A percentile compares a stretch with the other conserved stretches of the same genome.
These are phyloP conservation scores for Actenoides lindsayi DNA, from an alignment of 2,113 vertebrate species.

Conservation along the genomic window DNA sequence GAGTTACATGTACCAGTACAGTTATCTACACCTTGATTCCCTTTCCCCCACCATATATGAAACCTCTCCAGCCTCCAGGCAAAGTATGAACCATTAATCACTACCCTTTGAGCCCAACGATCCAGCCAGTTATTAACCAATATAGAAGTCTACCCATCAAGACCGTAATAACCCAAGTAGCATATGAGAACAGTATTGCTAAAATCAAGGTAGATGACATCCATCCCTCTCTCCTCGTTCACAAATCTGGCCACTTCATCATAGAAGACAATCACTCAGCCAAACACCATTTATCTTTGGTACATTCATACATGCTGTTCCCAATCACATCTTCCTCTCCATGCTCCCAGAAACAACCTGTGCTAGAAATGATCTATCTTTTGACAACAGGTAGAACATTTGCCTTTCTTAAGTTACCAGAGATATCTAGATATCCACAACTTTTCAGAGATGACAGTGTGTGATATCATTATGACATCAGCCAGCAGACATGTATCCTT, in stretches of 20 bases:
- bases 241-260: not conserved
- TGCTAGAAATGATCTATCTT: not conserved
- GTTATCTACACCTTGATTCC: not conserved
- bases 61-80: not conserved
- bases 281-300: not conserved
- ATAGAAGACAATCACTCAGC: not conserved
- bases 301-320: not conserved
- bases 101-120: not conserved
- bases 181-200: not conserved
- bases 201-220: not conserved
- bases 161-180: not conserved
- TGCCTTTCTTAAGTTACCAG: not conserved
- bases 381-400: not conserved
- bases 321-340: not conserved
- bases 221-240: not conserved
- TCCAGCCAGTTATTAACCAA: not conserved
- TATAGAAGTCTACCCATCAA: fast-evolving
- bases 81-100: not conserved
- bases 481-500: not conserved
- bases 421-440: not conserved
- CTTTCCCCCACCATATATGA: not conserved
- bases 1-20: not conserved
- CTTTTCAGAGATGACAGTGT: not conserved
- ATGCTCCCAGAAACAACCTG: not conserved
- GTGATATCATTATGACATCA: not conserved